Conservation (phyloP, 2,113 vertebrate genomes). For the Machaerirhynchus nigripectus region DNA sequence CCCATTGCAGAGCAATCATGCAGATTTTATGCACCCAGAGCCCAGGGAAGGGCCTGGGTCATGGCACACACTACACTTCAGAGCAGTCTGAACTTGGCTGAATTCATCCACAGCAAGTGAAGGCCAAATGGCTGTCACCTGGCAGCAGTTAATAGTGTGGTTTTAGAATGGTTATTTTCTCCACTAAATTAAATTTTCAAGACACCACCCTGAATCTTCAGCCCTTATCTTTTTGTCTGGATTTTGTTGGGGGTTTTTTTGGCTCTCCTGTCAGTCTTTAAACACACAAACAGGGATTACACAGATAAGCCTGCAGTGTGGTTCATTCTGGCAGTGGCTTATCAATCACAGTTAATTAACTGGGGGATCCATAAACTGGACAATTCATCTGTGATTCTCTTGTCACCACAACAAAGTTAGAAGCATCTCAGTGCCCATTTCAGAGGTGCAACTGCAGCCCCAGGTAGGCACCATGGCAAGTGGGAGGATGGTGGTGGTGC, state of each 20-base stretch:
- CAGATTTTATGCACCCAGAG: neutral
- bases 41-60: neutral
- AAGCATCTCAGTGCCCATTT: neutral
- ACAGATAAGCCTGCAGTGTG: neutral
- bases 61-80: neutral
- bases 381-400: neutral
- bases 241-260: neutral
- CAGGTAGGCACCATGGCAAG: neutral
- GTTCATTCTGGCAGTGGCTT: neutral
- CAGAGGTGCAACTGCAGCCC: rapidly evolving
- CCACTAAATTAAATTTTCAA: slow-evolving; percentile 11
- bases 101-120: neutral
- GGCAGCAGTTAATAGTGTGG: neutral
- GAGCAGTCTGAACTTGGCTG: neutral
- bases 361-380: neutral
- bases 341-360: neutral
- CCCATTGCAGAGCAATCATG: neutral
- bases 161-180: neutral
- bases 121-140: neutral
- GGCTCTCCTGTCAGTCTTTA: neutral
- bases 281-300: neutral
- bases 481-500: rapidly evolving
- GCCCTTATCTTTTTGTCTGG: slow-evolving; percentile 1
- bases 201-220: slow-evolving; percentile 12
- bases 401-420: neutral